Evolutionary conservation across 1,140 invertebrate genomes (phyloP).

Genomic region (Amphibalanus amphitrite): DNA sequence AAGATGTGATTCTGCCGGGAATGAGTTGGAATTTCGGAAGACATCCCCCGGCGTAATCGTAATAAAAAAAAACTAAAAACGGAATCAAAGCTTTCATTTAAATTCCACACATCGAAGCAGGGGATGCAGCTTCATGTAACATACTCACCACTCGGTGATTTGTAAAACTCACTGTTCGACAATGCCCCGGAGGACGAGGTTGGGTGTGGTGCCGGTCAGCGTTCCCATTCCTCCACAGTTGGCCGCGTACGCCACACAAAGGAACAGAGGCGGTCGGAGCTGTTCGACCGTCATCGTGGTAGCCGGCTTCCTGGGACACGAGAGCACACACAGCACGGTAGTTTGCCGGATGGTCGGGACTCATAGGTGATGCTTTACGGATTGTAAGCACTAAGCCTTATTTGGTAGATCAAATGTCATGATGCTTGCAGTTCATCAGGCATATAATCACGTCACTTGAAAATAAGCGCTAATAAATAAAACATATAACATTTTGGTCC

Average conservation of each 20-base stretch:
- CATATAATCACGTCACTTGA: no score
- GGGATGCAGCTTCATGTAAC: background rate
- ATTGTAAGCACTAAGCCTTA: no score
- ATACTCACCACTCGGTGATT: background rate
- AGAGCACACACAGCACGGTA: no score
- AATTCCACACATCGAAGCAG: background rate
- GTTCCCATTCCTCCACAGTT: slow-evolving; percentile 66
- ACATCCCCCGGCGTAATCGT: background rate
- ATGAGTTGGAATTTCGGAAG: no score
- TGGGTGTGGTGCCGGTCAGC: slow-evolving; percentile 72
- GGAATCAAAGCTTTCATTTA: background rate
- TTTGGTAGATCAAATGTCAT: no score
- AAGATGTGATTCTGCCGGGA: no score
- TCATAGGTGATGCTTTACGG: no score
- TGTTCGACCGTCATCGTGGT: background rate
- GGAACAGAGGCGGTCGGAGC: slow-evolving; percentile 11
- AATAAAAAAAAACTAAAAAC: background rate
- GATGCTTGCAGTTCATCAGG: no score
- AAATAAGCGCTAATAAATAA: no score
- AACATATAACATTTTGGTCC: no score
- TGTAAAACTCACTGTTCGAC: slow-evolving; percentile 37
- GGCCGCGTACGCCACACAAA: slow-evolving; percentile 63
- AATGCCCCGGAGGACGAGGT: slow-evolving; percentile 64
- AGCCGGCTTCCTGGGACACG: no score
- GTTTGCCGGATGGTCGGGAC: no score